phyloP scores from a whole-genome alignment of 2,797 vertebrate species.

The Gallinago stenura region DNA sequence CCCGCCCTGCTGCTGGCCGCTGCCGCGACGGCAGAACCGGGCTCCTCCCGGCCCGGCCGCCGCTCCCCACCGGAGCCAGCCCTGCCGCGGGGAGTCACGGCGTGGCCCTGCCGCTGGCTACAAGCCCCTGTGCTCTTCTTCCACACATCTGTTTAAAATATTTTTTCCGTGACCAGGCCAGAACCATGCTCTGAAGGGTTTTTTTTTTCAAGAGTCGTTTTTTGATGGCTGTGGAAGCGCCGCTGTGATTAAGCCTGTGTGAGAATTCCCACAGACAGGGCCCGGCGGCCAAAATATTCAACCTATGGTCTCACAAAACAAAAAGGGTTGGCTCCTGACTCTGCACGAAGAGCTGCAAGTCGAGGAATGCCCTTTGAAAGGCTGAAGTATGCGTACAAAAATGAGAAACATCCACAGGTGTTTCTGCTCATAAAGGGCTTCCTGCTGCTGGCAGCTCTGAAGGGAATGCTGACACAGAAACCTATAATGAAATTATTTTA shows the following conservation, averaged over 20 bases:
- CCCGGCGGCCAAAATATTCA: background rate
- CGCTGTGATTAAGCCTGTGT: background rate
- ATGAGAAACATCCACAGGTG: slow-evolving; percentile 59
- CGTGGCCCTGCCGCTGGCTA: rapidly evolving
- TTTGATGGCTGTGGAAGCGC: background rate
- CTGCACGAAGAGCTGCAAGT: background rate
- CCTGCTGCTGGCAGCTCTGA: background rate
- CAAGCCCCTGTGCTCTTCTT: rapidly evolving
- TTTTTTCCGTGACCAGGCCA: too few species aligned
- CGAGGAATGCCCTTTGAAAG: background rate
- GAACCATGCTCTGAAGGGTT: background rate
- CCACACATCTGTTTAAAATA: background rate
- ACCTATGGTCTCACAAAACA: background rate
- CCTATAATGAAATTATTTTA: background rate
- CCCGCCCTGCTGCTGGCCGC: rapidly evolving
- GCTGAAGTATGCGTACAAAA: background rate
- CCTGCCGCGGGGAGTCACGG: too few species aligned
- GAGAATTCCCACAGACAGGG: background rate
- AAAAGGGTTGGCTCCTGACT: background rate
- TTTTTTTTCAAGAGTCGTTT: background rate
- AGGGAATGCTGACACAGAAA: background rate
- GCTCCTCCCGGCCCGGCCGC: background rate
- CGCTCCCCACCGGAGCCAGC: background rate
- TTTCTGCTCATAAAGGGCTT: slow-evolving; percentile 44
- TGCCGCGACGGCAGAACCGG: background rate